These are phyloP conservation scores for Pavo muticus DNA, from an alignment of 2,113 vertebrate genomes.

Conservation along the genomic window DNA sequence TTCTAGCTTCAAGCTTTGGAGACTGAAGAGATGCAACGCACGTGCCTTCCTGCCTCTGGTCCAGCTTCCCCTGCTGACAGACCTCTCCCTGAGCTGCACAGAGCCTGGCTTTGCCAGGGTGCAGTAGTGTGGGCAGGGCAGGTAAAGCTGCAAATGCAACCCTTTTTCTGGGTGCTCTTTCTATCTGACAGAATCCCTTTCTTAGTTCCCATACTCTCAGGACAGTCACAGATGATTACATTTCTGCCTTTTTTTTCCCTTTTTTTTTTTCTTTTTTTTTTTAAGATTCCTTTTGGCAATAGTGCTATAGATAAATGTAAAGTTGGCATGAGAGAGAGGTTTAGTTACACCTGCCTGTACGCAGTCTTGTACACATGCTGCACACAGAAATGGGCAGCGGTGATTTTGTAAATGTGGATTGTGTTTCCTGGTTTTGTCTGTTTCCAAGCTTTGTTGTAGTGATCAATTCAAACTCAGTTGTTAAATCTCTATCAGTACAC, in stretches of 20 bases:
- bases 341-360: not conserved
- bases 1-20: not conserved
- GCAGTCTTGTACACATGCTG: not conserved
- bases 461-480: not conserved
- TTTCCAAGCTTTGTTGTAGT: not conserved
- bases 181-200: not conserved
- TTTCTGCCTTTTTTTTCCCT: not conserved
- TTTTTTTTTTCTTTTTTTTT: not conserved
- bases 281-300: not conserved
- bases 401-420: not conserved
- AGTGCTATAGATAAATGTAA: not conserved
- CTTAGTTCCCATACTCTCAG: not conserved
- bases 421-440: not conserved
- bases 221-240: not conserved
- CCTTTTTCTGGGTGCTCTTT: not conserved
- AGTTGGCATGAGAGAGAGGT: not conserved
- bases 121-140: accelerated
- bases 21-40: not conserved
- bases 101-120: not conserved
- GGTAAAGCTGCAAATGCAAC: not conserved
- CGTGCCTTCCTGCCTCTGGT: not conserved
- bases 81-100: not conserved
- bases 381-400: not conserved
- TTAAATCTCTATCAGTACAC: not conserved
- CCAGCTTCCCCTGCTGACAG: not conserved